These are phyloP conservation scores for Protobothrops mucrosquamatus DNA, from an alignment of 2,113 vertebrate genomes.

Conservation along the genomic window DNA sequence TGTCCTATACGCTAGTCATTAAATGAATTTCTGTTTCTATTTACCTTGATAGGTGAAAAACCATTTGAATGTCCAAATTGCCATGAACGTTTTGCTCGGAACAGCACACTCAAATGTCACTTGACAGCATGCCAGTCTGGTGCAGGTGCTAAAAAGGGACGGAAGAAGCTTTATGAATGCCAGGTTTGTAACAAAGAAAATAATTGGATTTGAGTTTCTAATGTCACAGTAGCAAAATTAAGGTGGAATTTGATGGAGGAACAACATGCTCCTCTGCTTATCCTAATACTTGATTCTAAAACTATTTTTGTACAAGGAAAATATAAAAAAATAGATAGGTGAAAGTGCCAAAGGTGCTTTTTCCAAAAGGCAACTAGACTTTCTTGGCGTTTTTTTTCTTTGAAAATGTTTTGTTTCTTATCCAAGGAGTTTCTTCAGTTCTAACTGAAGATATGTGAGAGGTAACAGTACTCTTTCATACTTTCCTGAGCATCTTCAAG, in stretches of 20 bases:
- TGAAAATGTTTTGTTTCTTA: not conserved
- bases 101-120: constrained; percentile 97
- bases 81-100: constrained; percentile 93
- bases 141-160: constrained; percentile 94
- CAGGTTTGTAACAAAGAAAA: constrained; percentile 79
- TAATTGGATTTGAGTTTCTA: not conserved
- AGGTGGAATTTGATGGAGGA: not conserved
- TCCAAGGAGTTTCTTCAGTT: not conserved
- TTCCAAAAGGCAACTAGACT: not conserved
- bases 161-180: constrained; percentile 97
- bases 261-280: not conserved
- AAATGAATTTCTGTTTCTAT: constrained; percentile 8
- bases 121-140: constrained; percentile 95
- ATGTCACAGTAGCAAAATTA: not conserved
- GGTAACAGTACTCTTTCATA: no score
- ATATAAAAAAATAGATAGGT: not conserved
- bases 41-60: constrained; percentile 86
- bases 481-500: not conserved
- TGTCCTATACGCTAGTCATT: not conserved
- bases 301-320: not conserved
- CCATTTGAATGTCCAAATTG: constrained; percentile 98
- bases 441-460: not conserved
- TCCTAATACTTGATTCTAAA: not conserved
- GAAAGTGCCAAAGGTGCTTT: not conserved
- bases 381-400: not conserved